These are phyloP conservation scores for Syngnathoides biaculeatus DNA, from an alignment of 2,113 vertebrate species.

Conservation along the genomic window DNA sequence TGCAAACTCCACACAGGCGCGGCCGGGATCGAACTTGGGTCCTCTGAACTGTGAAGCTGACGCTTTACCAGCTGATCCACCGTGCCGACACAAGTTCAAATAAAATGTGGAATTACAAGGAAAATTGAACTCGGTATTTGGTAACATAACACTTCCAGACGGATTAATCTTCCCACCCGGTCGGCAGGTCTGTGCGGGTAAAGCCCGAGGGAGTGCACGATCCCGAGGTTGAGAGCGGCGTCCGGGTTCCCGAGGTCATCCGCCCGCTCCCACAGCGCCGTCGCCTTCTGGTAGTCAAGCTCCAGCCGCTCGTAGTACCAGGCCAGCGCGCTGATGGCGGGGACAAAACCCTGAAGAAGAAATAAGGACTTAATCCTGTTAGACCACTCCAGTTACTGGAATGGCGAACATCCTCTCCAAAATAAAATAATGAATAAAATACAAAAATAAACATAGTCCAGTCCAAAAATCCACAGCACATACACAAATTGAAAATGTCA, in stretches of 20 bases:
- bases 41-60: too few relatives aligned
- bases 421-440: too few relatives aligned
- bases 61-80: too few relatives aligned
- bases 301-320: constrained; percentile 77
- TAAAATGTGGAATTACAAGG: not conserved
- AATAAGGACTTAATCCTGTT: not conserved
- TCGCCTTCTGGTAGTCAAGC: constrained; percentile 65
- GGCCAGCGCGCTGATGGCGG: constrained; percentile 75
- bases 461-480: not conserved
- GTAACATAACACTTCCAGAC: too few relatives aligned
- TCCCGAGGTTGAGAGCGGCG: constrained; percentile 76
- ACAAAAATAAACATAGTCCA: not conserved
- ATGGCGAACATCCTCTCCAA: constrained; percentile 17
- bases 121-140: not conserved
- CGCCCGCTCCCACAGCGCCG: constrained; percentile 73
- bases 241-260: constrained; percentile 66
- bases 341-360: constrained; percentile 66
- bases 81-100: too few relatives aligned
- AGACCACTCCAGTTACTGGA: not conserved
- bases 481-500: too few relatives aligned
- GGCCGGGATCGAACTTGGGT: too few relatives aligned
- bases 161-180: constrained; percentile 32
- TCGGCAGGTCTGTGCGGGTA: constrained; percentile 70
- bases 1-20: too few relatives aligned
- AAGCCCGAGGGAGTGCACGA: constrained; percentile 65